Evolutionary conservation across 2,113 vertebrate species (phyloP), one percentile per base, ranked within the genome.

Genomic region (Opisthocomus hoazin): DNA sequence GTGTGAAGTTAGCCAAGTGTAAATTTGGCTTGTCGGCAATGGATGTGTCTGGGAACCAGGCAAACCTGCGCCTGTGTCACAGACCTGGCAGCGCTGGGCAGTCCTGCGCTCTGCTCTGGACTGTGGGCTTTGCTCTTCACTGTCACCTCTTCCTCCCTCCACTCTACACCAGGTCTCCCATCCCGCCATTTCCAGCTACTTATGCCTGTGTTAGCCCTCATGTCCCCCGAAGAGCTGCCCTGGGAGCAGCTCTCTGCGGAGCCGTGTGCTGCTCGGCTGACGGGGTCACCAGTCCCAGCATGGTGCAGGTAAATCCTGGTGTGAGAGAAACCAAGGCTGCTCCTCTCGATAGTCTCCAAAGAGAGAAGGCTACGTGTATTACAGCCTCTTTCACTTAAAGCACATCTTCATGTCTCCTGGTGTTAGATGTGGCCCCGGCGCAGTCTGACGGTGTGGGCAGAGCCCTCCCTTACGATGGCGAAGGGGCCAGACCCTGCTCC

Each of bases 221-320:
- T 8, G 41, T 43, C 2, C 50, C 43, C 56, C 6, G 14, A 39
- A 22, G 74, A 7, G 2, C 53, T 21, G 7, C 18, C 48, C n/a
- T 30, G 4, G 82, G 34, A 71, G 57, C 65, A 34, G 74, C 50
- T 57, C 63, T 29, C 66, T n/a, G 82, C 57, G 16, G 32, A 36
- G 63, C 57, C 2, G 1, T 7, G 34, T 45, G 58, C 37, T 24
- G 56, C 48, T 51, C 0, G 0, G 34, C 34, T 0, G 0, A 4
- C 12, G 41, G 50, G 26, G 22, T 54, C 75, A 60, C 45, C 0
- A 2, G 20, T 27, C 50, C 53, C 0, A 0, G 54, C 10, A 17
- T 0, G 0, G 26, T 6, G 20, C 1, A 3, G 1, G 16, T 26
- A 36, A 41, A 12, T 27, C 30, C 18, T 20, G 51, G 27, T 2